Evolutionary conservation across 2,797 vertebrate species (phyloP), one percentile per base, ranked within the genome.

Genomic region (Eutrigla gurnardus): DNA sequence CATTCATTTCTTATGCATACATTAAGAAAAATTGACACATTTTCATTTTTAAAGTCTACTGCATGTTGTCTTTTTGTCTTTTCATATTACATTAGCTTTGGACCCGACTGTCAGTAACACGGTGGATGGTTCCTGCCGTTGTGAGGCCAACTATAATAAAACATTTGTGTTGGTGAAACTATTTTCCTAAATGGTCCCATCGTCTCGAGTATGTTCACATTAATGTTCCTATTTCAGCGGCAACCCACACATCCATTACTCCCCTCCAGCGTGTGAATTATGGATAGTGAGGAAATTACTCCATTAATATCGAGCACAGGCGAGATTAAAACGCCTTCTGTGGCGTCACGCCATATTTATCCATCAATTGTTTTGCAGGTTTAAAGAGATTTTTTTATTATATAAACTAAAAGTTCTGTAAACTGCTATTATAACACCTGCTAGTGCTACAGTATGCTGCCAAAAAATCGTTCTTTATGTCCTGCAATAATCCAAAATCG

Each of bases 241-340:
- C 80, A 73, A 71, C 76, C 72, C 78, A 84, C 87, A 81, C 82
- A 87, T 87, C 78, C 79, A 88, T 88, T 91, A 82, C 40, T 67
- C 72, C 70, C 58, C 68, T 57, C 54, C 63, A 57, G 47, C 77
- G 54, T 79, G 65, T 88, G 71, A 92, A 90, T 91, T 81, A 90
- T 81, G 63, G 74, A 87, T 82, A 73, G 78, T 77, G 77, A 80
- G 88, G 81, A 88, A 89, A 88, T 92, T 3, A 89, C 57, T 70
- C 25, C 55, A 78, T 85, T 86, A 74, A 87, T 80, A 80, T 76
- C 54, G 39, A 75, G 74, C 65, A 58, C 73, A 50, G 40, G 83
- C 62, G 73, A 88, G 60, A 86, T 82, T 49, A 83, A 25, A 86
- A 85, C 17, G 6, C 50, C 59, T 25, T 81, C 32, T 62, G 70